Evolutionary conservation across 2,797 vertebrate genomes (phyloP), one percentile per base, ranked within the genome.

Genomic region (Leptodactylus fallax): DNA sequence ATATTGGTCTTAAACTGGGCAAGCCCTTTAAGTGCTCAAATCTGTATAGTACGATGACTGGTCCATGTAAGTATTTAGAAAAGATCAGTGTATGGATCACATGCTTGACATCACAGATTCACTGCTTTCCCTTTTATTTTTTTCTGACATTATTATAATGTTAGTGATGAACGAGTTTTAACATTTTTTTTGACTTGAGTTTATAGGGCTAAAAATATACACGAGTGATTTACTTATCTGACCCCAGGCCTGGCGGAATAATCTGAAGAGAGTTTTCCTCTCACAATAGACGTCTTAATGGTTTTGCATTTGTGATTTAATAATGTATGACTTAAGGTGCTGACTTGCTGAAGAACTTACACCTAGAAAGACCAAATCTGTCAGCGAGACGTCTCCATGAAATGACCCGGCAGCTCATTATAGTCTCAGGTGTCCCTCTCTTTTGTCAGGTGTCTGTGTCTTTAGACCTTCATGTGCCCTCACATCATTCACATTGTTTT

Each of bases 281-380:
- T 49, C 49, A 21, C 27, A 47, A 61, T 63, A n/a, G 71, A 51
- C 21, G 56, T 56, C 55, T 51, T 69, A 12, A 83, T 79, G 47
- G 58, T n/a, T 61, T 23, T 65, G 23, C 72, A 17, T 60, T 72
- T 53, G 55, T 79, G 85, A 23, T 71, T 65, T 81, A 81, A 87
- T 72, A 47, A 69, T 69, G 51, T 23, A 21, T 87, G 85, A 87
- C 85, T 63, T 36, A 36, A 36, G 36, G 36, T 36, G 36, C 36
- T 36, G 36, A 36, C 36, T 36, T 36, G 36, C 36, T 4, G 36
- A 36, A 36, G 36, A 36, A 36, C 36, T 36, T 4, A 36, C 36
- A 36, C 36, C 36, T 36, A 36, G 36, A 36, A n/a, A 36, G 36
- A 87, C 65, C 65, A 47, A 45, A 61, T 71, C 61, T 72, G 56